phyloP scores from a whole-genome alignment of 2,888 invertebrate genomes.

The Campaea margaritaria region DNA sequence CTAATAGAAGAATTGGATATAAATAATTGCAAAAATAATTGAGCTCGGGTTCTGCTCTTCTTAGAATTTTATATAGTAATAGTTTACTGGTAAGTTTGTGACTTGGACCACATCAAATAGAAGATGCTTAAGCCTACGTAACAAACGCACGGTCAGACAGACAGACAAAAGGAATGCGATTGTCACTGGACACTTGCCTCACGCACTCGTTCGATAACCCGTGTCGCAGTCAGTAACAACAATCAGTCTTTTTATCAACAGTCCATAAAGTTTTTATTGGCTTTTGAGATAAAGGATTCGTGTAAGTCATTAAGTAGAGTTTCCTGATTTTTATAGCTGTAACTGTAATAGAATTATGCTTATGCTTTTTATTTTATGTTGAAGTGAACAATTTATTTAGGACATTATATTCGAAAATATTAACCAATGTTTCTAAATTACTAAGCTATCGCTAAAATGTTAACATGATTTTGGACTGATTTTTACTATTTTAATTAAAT shows the following conservation, averaged over 20 bases:
- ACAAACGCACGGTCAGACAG: slow-evolving; percentile 53
- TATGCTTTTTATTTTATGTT: slow-evolving; percentile 5
- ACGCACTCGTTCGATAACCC: slow-evolving; percentile 59
- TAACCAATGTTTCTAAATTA: too few species aligned
- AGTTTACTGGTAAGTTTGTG: neutral
- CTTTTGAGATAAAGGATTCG: slow-evolving; percentile 39
- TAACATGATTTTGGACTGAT: too few species aligned
- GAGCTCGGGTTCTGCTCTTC: too few species aligned
- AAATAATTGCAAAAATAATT: too few species aligned
- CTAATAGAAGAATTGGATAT: too few species aligned
- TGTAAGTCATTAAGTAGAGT: slow-evolving; percentile 35
- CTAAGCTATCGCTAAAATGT: too few species aligned
- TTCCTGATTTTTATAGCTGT: slow-evolving; percentile 24
- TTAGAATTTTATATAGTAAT: too few species aligned
- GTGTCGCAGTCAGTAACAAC: slow-evolving; percentile 44
- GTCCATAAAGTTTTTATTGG: slow-evolving; percentile 38
- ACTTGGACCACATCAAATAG: slow-evolving; percentile 33
- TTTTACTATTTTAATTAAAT: too few species aligned
- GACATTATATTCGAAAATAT: neutral
- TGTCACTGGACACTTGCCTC: slow-evolving; percentile 66
- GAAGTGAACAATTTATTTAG: neutral
- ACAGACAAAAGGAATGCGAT: slow-evolving; percentile 59
- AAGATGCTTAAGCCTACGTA: slow-evolving; percentile 49
- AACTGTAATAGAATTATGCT: slow-evolving; percentile 14
- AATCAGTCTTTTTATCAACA: slow-evolving; percentile 44